Evolutionary conservation across 2,113 vertebrate genomes (phyloP), one percentile per base, ranked within the genome.

Genomic region (Columba livia): DNA sequence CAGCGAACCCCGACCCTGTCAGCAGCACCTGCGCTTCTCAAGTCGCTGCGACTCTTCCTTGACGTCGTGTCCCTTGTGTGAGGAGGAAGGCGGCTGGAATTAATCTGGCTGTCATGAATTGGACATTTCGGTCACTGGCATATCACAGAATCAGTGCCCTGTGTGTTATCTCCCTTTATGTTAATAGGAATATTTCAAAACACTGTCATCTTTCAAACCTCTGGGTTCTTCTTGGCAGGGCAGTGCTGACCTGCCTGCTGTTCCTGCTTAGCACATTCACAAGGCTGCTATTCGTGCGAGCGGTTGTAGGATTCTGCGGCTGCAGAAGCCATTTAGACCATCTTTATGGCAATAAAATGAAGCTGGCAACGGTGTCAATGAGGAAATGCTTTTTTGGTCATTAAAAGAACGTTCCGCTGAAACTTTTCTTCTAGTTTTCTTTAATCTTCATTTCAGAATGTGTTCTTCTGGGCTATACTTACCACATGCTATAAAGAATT

Each of bases 241-340:
- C 85, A 54, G 47, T 92, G 92, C 86, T 94, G 64, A 54, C 88
- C 88, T 92, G 82, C 93, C 94, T 92, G 80, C 93, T 94, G 57
- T 78, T 90, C 56, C 80, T 51, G 51, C 78, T 92, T 90, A 75
- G 84, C 91, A 89, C 57, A 11, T 87, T 78, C 6, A 78, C 84
- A 64, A 74, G 72, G 92, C 96, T 92, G 72, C 79, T 95, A 31
- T 28, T 79, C 67, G 44, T 60, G 69, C 32, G 14, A 71, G 25
- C 5, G 8, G 71, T 42, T 53, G 40, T 51, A 61, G 56, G 54
- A 13, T 44, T 85, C 94, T 79, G 40, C 1, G n/a, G 90, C 92
- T 83, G 58, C 51, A 82, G 90, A 64, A 88, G 91, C 81, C 47
- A 28, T 74, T 79, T 69, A 77, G 56, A 20, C 71, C 77, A 54